Conservation (phyloP, 2,797 vertebrate species). For the Chelon labrosus region DNA sequence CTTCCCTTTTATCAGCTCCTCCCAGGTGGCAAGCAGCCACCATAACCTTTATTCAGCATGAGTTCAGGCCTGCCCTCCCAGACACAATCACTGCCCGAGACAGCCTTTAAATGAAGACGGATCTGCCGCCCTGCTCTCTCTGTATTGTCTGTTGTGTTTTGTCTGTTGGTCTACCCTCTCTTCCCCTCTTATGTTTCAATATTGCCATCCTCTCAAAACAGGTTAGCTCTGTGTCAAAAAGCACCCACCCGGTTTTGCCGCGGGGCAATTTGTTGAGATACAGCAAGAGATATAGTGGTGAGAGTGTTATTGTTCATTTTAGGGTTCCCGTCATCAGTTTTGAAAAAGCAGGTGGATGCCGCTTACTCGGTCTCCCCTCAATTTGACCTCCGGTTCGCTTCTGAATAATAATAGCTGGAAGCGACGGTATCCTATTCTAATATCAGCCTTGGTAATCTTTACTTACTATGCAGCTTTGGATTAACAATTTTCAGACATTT, state of each 20-base stretch:
- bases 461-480: conserved; percentile 21
- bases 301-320: conserved; percentile 38
- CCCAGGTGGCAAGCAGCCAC: conserved; percentile 53
- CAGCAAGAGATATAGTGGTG: conserved; percentile 26
- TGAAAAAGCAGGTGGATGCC: conserved; percentile 45
- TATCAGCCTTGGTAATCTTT: conserved; percentile 19
- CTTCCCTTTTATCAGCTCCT: conserved; percentile 69
- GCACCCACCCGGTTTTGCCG: conserved; percentile 36
- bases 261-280: conserved; percentile 41
- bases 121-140: conserved; percentile 54
- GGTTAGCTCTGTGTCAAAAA: conserved; percentile 60
- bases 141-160: conserved; percentile 59
- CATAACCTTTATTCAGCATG: conserved; percentile 59
- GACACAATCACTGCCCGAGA: conserved; percentile 72
- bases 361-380: conserved; percentile 29
- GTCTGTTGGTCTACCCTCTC: conserved; percentile 32
- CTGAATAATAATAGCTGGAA: conserved; percentile 47
- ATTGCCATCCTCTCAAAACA: conserved; percentile 64
- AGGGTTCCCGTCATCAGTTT: conserved; percentile 59
- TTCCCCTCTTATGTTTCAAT: conserved; percentile 53
- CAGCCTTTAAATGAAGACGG: conserved; percentile 78
- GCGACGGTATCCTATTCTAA: conserved; percentile 13
- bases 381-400: conserved; percentile 42
- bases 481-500: conserved; percentile 27
- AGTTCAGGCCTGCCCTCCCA: conserved; percentile 57